Base-by-base conservation (phyloP, 2,797 vertebrate genomes). In the Glossophaga mutica region DNA sequence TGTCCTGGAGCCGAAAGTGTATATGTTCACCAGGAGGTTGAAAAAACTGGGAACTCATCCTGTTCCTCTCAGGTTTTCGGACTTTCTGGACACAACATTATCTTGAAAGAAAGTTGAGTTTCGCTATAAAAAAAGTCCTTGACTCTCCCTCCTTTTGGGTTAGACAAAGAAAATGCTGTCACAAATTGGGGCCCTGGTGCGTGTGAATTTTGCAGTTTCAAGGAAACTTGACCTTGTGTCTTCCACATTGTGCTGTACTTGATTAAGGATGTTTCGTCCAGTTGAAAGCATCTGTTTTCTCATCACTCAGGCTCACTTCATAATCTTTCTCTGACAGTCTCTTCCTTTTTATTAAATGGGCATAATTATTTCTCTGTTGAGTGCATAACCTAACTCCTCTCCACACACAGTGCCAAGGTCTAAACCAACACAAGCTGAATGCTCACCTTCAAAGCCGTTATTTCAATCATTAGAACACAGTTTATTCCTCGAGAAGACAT, bases 401-500 rank as follows among this genome's bases (percentile, higher is more conserved):
- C 90, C 85, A 95, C 57, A 8, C 89, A 85, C 94, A 97, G 96
- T 98, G 98, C 95, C 98, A 98, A 95, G 96, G 85, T 97, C 97
- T 98, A 98, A 98, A 98, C 97, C 87, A 55, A 98, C 98, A 98
- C 97, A 98, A 98, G 97, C 57, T 26, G 96, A 98, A 98, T 97
- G 82, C 96, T 98, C 98, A 98, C 98, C 98, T 98, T 98, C 59
- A 76, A 98, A 98, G 93, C 97, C 94, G 97, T 98, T 98, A 98
- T 97, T 98, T 96, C 94, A 97, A 97, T 98, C 98, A 98, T 98
- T 98, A 98, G 98, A 98, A 98, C 97, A 97, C 46, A 97, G 98
- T 97, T 98, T 98, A 97, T 98, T 98, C 96, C 97, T 98, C 92
- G 59, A 92, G 98, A 98, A 97, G 97, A 98, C 97, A 98, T 98